phyloP scores from a whole-genome alignment of 2,113 vertebrate species.

The Otis tarda region DNA sequence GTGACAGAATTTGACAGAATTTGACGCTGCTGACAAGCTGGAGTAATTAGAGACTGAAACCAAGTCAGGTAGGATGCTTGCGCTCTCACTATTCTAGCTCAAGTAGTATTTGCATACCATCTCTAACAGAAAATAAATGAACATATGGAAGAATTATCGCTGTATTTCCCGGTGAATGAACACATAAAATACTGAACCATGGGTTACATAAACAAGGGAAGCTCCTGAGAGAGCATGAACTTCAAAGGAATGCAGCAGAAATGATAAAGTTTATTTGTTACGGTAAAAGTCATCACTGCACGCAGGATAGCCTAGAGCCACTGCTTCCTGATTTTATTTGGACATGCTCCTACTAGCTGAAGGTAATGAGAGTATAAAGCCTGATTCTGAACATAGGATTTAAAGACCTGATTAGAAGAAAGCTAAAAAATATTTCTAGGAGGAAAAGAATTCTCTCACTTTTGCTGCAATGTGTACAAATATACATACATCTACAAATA shows the following conservation, averaged over 20 bases:
- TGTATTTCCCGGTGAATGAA: background rate
- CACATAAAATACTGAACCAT: background rate
- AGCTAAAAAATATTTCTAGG: background rate
- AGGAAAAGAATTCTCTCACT: background rate
- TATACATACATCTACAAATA: background rate
- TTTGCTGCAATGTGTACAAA: background rate
- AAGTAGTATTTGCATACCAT: background rate
- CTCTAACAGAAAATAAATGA: background rate
- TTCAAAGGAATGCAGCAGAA: background rate
- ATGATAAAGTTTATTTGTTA: background rate
- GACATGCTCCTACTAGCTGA: background rate
- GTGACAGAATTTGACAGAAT: background rate
- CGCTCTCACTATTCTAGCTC: background rate
- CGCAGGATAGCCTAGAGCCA: background rate
- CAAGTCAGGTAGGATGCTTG: background rate
- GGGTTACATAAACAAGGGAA: background rate
- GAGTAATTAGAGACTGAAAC: background rate
- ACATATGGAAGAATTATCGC: background rate
- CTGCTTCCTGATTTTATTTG: background rate
- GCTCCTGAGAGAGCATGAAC: background rate
- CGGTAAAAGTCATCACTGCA: rapidly evolving
- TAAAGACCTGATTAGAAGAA: background rate
- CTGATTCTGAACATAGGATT: background rate
- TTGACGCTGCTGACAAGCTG: background rate
- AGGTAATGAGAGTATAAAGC: background rate